These are phyloP conservation scores for Dryomyza anilis DNA, from an alignment of 2,888 invertebrate genomes.

Conservation along the genomic window DNA sequence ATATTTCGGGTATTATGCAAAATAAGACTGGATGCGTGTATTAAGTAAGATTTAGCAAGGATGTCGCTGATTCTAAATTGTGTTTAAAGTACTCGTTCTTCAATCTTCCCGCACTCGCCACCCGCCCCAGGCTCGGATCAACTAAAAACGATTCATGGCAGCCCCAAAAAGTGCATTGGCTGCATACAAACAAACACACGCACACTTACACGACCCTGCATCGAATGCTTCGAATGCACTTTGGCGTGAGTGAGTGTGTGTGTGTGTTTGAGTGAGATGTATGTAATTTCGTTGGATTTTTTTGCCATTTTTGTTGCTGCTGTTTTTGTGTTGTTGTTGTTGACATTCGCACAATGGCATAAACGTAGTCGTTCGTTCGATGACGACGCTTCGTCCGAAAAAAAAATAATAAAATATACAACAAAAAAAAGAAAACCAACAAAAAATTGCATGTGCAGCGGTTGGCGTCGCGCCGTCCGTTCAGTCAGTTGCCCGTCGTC, in stretches of 20 bases:
- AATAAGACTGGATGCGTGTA: no score
- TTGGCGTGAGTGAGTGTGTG: conserved; percentile 20
- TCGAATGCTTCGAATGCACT: background rate
- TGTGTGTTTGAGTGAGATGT: conserved; percentile 7
- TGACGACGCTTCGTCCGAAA: background rate
- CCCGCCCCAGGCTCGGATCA: no score
- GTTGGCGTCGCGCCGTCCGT: conserved; percentile 9
- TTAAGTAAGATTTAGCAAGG: no score
- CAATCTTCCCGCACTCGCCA: no score
- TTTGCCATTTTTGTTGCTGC: conserved; percentile 22
- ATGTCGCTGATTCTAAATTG: no score
- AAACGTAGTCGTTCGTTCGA: background rate
- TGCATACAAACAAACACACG: no score
- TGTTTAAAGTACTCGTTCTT: no score
- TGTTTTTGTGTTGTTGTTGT: conserved; percentile 48
- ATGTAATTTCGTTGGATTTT: conserved; percentile 17
- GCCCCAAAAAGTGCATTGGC: no score
- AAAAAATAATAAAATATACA: background rate
- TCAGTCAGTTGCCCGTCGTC: conserved; percentile 34
- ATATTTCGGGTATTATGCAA: no score
- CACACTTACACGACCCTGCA: no score
- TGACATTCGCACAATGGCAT: conserved; percentile 7
- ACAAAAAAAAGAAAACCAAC: background rate
- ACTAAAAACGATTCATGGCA: no score
- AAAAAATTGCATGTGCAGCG: conserved; percentile 16